Evolutionary conservation across 2,797 vertebrate genomes (phyloP).

Genomic region (Trichosurus vulpecula): DNA sequence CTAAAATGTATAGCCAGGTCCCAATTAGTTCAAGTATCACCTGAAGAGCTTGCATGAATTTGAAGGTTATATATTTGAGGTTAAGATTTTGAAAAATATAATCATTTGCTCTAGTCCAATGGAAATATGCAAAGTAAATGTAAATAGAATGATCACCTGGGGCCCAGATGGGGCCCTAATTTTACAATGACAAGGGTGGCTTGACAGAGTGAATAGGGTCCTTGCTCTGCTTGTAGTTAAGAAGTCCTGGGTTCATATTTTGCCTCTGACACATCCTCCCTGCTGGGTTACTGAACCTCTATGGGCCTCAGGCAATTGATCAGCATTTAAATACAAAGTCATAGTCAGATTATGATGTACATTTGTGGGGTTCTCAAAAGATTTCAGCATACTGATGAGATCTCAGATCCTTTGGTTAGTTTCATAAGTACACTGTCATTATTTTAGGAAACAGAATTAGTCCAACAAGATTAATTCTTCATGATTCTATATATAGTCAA

Average conservation of each 20-base stretch:
- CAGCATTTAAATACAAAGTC: not conserved
- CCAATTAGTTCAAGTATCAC: not conserved
- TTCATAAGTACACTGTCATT: not conserved
- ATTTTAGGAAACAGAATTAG: not conserved
- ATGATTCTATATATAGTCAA: not conserved
- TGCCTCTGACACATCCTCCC: not conserved
- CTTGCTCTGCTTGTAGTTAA: not conserved
- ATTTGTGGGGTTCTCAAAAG: not conserved
- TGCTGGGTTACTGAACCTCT: not conserved
- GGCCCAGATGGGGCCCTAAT: not conserved
- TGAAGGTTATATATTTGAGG: not conserved
- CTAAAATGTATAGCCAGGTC: not conserved
- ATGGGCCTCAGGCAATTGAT: not conserved
- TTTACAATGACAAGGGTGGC: not conserved
- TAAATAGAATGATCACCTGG: not conserved
- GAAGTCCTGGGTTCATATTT: not conserved
- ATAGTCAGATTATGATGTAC: not conserved
- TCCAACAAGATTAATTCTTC: not conserved
- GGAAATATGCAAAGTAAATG: not conserved
- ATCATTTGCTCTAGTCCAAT: not conserved
- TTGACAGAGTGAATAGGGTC: not conserved
- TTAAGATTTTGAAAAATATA: not conserved
- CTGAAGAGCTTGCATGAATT: not conserved
- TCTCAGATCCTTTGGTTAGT: not conserved
- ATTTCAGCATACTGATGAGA: not conserved